These are phyloP conservation scores for Otolemur crassicaudatus DNA, from an alignment of 2,797 vertebrate genomes.

Conservation along the genomic window DNA sequence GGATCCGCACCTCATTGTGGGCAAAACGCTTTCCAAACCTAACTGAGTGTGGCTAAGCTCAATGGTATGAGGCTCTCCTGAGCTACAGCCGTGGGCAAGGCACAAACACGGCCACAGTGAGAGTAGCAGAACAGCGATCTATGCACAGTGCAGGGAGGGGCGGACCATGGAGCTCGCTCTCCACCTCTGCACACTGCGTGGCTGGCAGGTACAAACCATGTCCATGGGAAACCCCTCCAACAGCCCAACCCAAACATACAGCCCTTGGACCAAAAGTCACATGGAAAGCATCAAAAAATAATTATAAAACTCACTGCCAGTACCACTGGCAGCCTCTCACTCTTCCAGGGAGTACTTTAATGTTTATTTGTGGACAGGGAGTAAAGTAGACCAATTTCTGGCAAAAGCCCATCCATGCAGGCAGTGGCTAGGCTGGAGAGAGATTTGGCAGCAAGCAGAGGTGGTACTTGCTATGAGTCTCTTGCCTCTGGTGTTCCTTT, in stretches of 20 bases:
- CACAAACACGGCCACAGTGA: not conserved
- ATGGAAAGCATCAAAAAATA: slow-evolving; percentile 74
- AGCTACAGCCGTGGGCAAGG: not conserved
- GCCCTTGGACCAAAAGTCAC: slow-evolving; percentile 47
- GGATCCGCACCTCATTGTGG: not conserved
- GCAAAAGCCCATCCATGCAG: not conserved
- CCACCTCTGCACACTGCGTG: not conserved
- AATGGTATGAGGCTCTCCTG: not conserved
- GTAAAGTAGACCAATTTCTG: slow-evolving; percentile 49
- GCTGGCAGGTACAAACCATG: not conserved
- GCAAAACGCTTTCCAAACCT: not conserved
- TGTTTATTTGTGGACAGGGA: slow-evolving; percentile 74
- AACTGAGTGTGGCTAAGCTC: not conserved
- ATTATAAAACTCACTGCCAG: slow-evolving; percentile 72
- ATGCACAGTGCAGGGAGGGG: too few species aligned
- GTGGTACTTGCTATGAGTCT: slow-evolving; percentile 46
- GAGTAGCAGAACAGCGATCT: not conserved
- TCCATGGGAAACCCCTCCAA: not conserved
- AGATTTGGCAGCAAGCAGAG: not conserved
- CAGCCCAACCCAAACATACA: not conserved
- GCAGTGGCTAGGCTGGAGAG: not conserved
- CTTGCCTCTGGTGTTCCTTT: slow-evolving; percentile 18
- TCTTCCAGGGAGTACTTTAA: slow-evolving; percentile 71
- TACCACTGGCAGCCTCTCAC: slow-evolving; percentile 71
- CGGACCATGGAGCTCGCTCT: not conserved